A percentile compares a stretch with the other conserved stretches of the same genome.
Conservation (phyloP, 2,113 vertebrate species). For the Candoia aspera region DNA sequence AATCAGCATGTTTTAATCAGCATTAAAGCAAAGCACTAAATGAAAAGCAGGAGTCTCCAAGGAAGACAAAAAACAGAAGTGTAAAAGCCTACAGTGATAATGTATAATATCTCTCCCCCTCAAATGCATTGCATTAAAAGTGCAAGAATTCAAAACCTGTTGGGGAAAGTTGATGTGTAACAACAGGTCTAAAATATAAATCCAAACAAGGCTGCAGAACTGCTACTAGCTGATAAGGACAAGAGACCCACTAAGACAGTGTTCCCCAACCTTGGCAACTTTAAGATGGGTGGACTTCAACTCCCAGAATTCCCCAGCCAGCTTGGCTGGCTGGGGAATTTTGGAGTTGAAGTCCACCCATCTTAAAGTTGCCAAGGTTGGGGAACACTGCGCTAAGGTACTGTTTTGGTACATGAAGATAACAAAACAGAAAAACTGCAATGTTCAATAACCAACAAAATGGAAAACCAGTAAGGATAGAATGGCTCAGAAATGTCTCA, state of each 20-base stretch:
- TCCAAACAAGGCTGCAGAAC: not conserved
- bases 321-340: too few relatives aligned
- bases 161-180: not conserved
- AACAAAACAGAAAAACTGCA: not conserved
- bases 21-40: not conserved
- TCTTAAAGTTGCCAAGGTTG: too few relatives aligned
- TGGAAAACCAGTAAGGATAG: not conserved
- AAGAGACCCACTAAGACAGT: too few relatives aligned
- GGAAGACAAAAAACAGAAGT: not conserved
- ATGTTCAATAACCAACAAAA: not conserved
- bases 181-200: not conserved
- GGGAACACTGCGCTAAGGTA: too few relatives aligned
- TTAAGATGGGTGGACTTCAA: too few relatives aligned
- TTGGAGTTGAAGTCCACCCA: too few relatives aligned
- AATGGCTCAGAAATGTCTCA: not conserved
- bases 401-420: not conserved
- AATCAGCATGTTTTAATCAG: too few relatives aligned
- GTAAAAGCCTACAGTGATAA: not conserved
- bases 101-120: not conserved
- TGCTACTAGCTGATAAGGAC: not conserved
- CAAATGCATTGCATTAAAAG: not conserved
- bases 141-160: not conserved
- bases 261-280: too few relatives aligned
- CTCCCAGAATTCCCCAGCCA: too few relatives aligned
- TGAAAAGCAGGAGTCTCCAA: not conserved